Conservation (phyloP, 2,113 vertebrate species). For the Odontophorus gujanensis region DNA sequence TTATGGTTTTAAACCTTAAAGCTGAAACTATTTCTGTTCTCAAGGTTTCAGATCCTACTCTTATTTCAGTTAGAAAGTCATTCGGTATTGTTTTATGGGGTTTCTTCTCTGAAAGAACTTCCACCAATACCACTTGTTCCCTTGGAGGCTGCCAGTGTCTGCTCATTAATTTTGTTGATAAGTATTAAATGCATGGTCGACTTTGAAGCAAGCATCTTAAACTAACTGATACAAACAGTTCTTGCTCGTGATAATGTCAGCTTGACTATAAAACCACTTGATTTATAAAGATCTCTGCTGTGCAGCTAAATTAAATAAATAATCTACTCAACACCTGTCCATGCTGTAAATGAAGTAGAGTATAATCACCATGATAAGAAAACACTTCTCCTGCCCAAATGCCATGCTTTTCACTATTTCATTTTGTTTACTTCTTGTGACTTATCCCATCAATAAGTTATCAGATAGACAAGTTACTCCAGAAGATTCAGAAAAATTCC, state of each 20-base stretch:
- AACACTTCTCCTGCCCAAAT: not conserved
- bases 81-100: not conserved
- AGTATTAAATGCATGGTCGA: slow-evolving; percentile 41
- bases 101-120: not conserved
- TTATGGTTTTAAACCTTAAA: slow-evolving; percentile 1
- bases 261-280: slow-evolving; percentile 32
- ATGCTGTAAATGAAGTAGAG: slow-evolving; percentile 6
- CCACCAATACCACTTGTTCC: not conserved
- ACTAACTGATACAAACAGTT: not conserved
- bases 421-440: not conserved
- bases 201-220: slow-evolving; percentile 38
- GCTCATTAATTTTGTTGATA: slow-evolving; percentile 58
- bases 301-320: slow-evolving; percentile 25
- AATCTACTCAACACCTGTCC: not conserved
- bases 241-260: slow-evolving; percentile 28
- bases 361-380: not conserved
- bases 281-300: slow-evolving; percentile 40
- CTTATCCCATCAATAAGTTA: not conserved
- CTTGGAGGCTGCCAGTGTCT: not conserved
- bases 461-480: not conserved
- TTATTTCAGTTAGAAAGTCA: slow-evolving; percentile 7
- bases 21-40: not conserved
- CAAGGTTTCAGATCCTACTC: not conserved
- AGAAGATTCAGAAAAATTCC: not conserved
- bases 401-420: not conserved